A percentile compares a stretch with the other conserved stretches of the same genome.
Conservation (phyloP, 2,888 invertebrate species). For the Tanypteryx hageni region DNA sequence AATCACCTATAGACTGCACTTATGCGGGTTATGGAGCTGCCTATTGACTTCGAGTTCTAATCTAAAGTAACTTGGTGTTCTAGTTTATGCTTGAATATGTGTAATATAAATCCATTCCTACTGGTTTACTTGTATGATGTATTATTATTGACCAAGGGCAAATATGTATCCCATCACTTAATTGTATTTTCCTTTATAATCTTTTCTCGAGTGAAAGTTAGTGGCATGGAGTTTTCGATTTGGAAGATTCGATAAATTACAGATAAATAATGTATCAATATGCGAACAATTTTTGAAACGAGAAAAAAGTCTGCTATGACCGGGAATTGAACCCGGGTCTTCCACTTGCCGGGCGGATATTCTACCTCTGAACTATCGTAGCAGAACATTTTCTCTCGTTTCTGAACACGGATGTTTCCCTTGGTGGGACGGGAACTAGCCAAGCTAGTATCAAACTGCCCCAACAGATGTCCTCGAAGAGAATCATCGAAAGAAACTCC, state of each 20-base stretch:
- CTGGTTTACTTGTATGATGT: constrained; percentile 42
- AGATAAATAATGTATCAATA: constrained; percentile 56
- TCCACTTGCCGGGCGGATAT: too few species aligned
- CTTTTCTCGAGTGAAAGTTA: constrained; percentile 57
- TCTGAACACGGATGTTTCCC: too few species aligned
- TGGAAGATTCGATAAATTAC: constrained; percentile 43
- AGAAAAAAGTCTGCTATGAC: too few species aligned
- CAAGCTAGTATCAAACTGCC: too few species aligned
- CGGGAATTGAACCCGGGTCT: too few species aligned
- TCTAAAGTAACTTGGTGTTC: constrained; percentile 52
- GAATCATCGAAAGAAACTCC: too few species aligned
- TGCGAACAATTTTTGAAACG: too few species aligned
- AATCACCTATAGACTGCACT: constrained; percentile 49
- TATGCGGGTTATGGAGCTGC: constrained; percentile 56
- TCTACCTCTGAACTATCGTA: too few species aligned
- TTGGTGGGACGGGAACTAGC: too few species aligned
- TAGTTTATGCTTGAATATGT: constrained; percentile 60
- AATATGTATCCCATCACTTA: constrained; percentile 56
- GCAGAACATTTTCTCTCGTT: too few species aligned
- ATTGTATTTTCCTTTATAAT: constrained; percentile 15
- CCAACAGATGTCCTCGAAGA: too few species aligned
- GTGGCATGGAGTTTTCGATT: constrained; percentile 56
- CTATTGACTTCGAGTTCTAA: constrained; percentile 50
- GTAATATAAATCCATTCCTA: constrained; percentile 56
- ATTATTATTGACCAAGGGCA: constrained; percentile 57